Evolutionary conservation across 2,888 invertebrate species (phyloP).

Genomic region (Lepidocyrtoides sp.): DNA sequence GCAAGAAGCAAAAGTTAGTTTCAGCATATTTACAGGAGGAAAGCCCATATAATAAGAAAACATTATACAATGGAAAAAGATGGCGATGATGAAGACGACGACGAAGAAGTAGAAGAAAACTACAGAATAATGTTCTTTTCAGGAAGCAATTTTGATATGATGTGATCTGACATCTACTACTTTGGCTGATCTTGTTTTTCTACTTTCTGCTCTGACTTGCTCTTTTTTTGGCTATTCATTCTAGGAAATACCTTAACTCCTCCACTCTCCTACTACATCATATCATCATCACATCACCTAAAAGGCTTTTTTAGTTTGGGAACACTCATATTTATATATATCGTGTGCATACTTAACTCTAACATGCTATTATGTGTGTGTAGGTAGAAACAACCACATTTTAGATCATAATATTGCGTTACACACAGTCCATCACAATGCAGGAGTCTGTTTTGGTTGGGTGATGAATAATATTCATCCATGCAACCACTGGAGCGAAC

Average conservation of each 20-base stretch:
- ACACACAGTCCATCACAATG: constrained; percentile 51
- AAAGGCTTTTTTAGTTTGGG: background rate
- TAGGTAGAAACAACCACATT: background rate
- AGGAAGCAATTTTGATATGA: constrained; percentile 67
- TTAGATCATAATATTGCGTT: background rate
- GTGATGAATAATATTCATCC: constrained; percentile 71
- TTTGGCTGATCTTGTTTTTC: constrained; percentile 72
- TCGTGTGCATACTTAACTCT: background rate
- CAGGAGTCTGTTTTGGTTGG: constrained; percentile 47
- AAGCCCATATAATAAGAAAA: background rate
- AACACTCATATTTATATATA: background rate
- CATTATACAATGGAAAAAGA: background rate
- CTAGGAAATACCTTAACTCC: constrained; percentile 7
- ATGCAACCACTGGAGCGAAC: constrained; percentile 65
- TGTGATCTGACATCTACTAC: constrained; percentile 72
- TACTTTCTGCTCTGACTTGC: constrained; percentile 54
- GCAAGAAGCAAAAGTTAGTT: background rate
- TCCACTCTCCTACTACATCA: background rate
- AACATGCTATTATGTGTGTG: background rate
- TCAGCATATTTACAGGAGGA: background rate
- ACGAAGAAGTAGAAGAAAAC: constrained; percentile 25
- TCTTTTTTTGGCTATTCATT: constrained; percentile 39
- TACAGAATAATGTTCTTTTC: constrained; percentile 68
- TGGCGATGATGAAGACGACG: background rate
- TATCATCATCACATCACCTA: background rate